Base-by-base conservation (phyloP, 2,888 invertebrate species). In the Lepidochrysops patricia region DNA sequence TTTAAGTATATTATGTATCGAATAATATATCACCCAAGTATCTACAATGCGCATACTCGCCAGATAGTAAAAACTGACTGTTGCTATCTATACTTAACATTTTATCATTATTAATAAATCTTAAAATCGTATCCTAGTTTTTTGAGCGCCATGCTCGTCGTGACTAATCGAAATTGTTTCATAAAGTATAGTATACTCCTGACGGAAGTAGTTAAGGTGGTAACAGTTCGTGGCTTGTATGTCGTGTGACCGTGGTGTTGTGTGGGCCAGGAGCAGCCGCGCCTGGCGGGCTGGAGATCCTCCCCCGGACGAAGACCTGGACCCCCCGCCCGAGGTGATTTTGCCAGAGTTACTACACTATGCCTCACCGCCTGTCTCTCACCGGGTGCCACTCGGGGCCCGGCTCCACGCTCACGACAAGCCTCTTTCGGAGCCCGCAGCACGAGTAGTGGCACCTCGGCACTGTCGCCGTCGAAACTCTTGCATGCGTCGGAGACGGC, bases 341-440 rank as follows among this genome's bases (percentile, higher is more conserved):
- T 88, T 87, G 88, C 89, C 88, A 89, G 87, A 89, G 72, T 86
- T 89, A 87, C 87, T 76, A 75, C 80, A 83, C 84, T 75, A 76
- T 80, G 84, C 84, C 84, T 76, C 80, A 76, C 83, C 73, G 77
- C 77, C 79, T 80, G 80, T 71, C 77, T 76, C 73, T 80, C 74
- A 77, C 75, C 74, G 75, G 82, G 83, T 84, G 84, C 82, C 84
- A 84, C 82, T 82, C 73, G 74, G 76, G 66, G 66, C 65, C 61
- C 70, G 72, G 70, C 71, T 29, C 23, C 19, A 37, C 13, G 29
- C 26, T 29, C 19, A 56, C 23, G 34, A 37, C 25, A 7, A 35
- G 19, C 23, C 13, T 32, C 37, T 57, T n/a, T 19, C 26, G n/a
- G 52, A 29, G 12, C 12, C 1, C 26, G 6, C n/a, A 26, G 23